Evolutionary conservation across 2,113 vertebrate species (phyloP).

Genomic region (Aix galericulata): DNA sequence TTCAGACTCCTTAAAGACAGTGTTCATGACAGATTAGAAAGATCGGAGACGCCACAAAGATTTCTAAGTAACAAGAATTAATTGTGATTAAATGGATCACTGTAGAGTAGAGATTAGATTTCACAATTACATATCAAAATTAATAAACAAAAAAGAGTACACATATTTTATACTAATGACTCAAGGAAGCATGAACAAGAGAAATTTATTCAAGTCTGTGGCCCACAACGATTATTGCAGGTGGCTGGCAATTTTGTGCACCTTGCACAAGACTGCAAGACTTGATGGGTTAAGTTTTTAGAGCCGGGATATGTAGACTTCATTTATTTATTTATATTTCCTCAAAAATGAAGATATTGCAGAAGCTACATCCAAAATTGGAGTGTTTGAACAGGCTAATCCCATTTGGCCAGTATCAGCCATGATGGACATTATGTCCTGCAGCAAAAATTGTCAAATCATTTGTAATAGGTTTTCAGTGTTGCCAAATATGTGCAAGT

Average conservation of each 20-base stretch:
- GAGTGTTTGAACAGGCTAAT: neutral
- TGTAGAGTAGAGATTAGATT: neutral
- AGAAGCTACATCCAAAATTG: neutral
- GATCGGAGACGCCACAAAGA: neutral
- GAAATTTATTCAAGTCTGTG: neutral
- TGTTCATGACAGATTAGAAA: slow-evolving; percentile 37
- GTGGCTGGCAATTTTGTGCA: neutral
- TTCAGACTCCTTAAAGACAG: slow-evolving; percentile 59
- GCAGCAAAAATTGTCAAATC: neutral
- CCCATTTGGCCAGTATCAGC: neutral
- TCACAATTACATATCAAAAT: slow-evolving; percentile 4
- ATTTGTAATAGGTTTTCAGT: neutral
- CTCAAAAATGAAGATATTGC: neutral
- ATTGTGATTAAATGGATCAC: slow-evolving; percentile 5
- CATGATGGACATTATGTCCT: neutral
- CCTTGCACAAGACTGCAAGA: neutral
- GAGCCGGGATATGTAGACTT: neutral
- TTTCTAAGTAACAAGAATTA: slow-evolving; percentile 19
- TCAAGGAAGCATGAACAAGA: neutral
- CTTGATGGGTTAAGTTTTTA: neutral
- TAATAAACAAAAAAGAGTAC: neutral
- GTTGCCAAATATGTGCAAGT: neutral
- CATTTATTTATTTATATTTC: too few relatives aligned
- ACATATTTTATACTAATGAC: neutral
- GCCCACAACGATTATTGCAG: neutral